Conservation (phyloP, 2,113 vertebrate genomes). For the Phyllostomus hastatus region DNA sequence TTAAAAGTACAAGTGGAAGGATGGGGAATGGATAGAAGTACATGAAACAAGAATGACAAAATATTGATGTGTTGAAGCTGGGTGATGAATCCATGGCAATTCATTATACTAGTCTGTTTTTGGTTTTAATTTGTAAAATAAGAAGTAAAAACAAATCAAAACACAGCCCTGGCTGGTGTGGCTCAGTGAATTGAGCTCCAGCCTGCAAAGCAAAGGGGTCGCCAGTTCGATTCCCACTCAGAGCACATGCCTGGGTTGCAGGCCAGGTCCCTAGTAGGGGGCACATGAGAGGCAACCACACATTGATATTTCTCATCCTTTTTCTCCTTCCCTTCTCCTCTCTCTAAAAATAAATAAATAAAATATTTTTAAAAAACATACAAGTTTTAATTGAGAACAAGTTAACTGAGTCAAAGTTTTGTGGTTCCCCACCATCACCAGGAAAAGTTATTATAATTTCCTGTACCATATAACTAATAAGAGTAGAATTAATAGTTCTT, state of each 20-base stretch:
- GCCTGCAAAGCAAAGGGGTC: too few relatives aligned
- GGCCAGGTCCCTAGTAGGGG: too few relatives aligned
- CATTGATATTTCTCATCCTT: too few relatives aligned
- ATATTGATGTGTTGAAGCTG: neutral
- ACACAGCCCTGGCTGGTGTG: neutral
- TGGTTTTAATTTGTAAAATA: neutral
- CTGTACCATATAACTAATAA: neutral
- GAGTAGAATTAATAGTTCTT: neutral
- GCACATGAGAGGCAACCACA: too few relatives aligned
- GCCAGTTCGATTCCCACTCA: too few relatives aligned
- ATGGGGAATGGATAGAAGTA: neutral
- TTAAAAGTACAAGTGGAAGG: neutral
- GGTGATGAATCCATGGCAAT: neutral
- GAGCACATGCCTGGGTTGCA: too few relatives aligned
- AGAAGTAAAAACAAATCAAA: neutral
- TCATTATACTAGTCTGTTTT: neutral
- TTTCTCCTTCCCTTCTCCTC: too few relatives aligned
- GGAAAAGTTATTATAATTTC: conserved; percentile 6
- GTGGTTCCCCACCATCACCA: neutral
- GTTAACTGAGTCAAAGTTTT: neutral
- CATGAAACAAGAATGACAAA: neutral
- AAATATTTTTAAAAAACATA: neutral
- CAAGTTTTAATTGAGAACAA: neutral
- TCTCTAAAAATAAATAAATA: too few relatives aligned
- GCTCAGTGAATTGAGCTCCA: too few relatives aligned